These are phyloP conservation scores for Villa cingulata DNA, from an alignment of 2,888 invertebrate genomes.

Conservation along the genomic window DNA sequence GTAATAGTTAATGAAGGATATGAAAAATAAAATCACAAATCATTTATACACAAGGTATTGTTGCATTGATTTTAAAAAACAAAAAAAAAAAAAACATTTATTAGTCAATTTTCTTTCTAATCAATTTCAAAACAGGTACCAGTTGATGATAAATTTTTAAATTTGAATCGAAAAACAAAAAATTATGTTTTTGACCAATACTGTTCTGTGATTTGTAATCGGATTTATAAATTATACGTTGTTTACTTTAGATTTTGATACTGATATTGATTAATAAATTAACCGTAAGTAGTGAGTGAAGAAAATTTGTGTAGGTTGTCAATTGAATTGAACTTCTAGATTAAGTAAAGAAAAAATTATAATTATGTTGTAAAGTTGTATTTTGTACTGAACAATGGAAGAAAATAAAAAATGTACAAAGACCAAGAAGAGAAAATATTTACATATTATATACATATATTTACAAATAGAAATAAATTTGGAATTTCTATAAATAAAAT, in stretches of 20 bases:
- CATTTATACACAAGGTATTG: conserved; percentile 14
- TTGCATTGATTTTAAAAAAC: no score
- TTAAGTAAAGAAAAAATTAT: no score
- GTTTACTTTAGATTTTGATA: conserved; percentile 30
- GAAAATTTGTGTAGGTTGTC: conserved; percentile 28
- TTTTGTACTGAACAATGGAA: no score
- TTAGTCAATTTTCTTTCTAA: no score
- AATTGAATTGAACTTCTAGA: no score
- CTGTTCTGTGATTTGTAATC: conserved; percentile 35
- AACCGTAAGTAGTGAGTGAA: conserved; percentile 25
- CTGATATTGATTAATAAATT: conserved; percentile 30
- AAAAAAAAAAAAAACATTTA: background rate
- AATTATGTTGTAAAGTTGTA: no score
- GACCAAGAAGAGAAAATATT: no score
- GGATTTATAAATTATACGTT: conserved; percentile 29
- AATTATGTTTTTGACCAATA: conserved; percentile 31
- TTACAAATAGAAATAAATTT: no score
- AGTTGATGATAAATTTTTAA: conserved; percentile 26
- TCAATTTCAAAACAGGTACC: conserved; percentile 20
- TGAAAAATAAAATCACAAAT: conserved; percentile 26
- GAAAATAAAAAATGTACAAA: no score
- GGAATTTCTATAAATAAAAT: no score
- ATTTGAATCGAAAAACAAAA: conserved; percentile 19
- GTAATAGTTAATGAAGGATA: conserved; percentile 27
- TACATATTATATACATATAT: no score